Base-by-base conservation (phyloP, 2,797 vertebrate genomes). In the Sebastes melanostomus region DNA sequence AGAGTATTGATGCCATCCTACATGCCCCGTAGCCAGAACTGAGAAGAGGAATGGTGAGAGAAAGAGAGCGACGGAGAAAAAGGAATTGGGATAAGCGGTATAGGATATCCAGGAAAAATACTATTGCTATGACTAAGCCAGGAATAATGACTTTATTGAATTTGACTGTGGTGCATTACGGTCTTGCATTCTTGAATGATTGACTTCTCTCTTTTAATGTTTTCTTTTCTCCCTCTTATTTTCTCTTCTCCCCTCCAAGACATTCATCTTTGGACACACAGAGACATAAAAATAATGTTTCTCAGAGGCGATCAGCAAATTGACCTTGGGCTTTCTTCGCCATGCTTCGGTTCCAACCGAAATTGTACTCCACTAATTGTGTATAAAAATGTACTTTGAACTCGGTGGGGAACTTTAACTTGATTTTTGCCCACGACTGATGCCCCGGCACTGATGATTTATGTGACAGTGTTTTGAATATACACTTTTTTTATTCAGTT, bases 131-230 rank as follows among this genome's bases (percentile, higher is more conserved):
- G 80, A 81, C 83, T 90, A 92, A 93, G 91, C 91, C 85, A 76
- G 84, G 84, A 94, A 90, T 92, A 95, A 91, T 89, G 89, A 91
- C 91, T 93, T 95, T 93, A 94, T 95, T 94, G 92, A 94, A 92
- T 93, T 94, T 93, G 91, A 93, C 91, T 94, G 91, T 83, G 90
- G 84, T 90, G 90, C 83, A 90, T 94, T 91, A 93, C 77, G 81
- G 78, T 91, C 85, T 78, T 91, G 83, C 92, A 94, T 94, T 95
- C 88, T 94, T 91, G 75, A 89, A 85, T 93, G 92, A 95, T 92
- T 93, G 90, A 93, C 88, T 94, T 92, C 87, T 93, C 89, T 90
- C 86, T 89, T 93, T 92, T 81, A 91, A 81, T 90, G 89, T 92
- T 92, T 89, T 92, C 83, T 88, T 90, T 88, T 90, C 81, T 81